Evolutionary conservation across 1,140 invertebrate genomes (phyloP).

Genomic region (Drosophila micromelanica): DNA sequence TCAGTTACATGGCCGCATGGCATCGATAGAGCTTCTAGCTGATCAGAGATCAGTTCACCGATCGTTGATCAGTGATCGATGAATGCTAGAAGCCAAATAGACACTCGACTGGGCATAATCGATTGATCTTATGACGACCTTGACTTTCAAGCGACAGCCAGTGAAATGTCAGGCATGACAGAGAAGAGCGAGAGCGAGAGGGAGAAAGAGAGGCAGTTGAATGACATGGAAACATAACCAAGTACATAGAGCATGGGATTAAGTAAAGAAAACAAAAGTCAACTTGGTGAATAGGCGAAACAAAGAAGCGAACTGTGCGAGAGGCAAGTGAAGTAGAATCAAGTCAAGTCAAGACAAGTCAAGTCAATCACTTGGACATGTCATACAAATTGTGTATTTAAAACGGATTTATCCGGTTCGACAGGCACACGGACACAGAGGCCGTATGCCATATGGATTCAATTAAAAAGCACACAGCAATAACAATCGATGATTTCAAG

Average conservation of each 20-base stretch:
- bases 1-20: constrained; percentile 55
- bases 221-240: constrained; percentile 12
- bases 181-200: neutral
- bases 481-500: constrained; percentile 44
- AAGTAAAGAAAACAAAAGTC: constrained; percentile 40
- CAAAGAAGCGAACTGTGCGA: constrained; percentile 32
- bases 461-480: constrained; percentile 7
- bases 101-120: constrained; percentile 35
- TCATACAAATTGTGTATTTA: constrained; percentile 61
- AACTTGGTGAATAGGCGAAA: constrained; percentile 42
- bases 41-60: constrained; percentile 18
- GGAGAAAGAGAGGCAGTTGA: constrained; percentile 15
- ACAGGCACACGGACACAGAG: constrained; percentile 27
- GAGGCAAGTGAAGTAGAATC: neutral
- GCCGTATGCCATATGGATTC: constrained; percentile 25
- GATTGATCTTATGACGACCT: constrained; percentile 39
- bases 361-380: constrained; percentile 65
- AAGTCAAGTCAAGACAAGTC: constrained; percentile 37
- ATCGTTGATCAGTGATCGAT: constrained; percentile 35
- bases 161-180: constrained; percentile 46
- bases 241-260: constrained; percentile 31
- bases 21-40: constrained; percentile 44
- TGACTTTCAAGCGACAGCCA: constrained; percentile 62
- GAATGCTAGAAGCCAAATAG: constrained; percentile 33
- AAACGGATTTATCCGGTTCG: constrained; percentile 57